Base-by-base conservation (phyloP, 2,113 vertebrate species). In the Shinisaurus crocodilurus region DNA sequence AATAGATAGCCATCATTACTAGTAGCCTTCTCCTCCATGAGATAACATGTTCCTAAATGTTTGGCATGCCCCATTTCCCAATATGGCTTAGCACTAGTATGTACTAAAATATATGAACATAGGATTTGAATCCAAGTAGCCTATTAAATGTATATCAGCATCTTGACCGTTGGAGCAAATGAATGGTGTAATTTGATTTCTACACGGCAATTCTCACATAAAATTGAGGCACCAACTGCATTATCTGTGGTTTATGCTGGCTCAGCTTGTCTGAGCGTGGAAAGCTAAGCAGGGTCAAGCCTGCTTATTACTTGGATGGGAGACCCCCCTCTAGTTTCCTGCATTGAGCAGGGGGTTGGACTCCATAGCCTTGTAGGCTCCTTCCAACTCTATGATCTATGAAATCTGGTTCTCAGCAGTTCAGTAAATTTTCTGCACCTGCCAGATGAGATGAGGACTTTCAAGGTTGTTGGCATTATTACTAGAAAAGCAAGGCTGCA, bases 381-480 rank as follows among this genome's bases (percentile, higher is more conserved):
- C n/a, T n/a, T n/a, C n/a, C n/a, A n/a, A n/a, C n/a, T n/a, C n/a
- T n/a, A n/a, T n/a, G n/a, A n/a, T n/a, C n/a, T n/a, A n/a, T n/a
- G n/a, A n/a, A n/a, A n/a, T n/a, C n/a, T 93, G 88, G 81, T 89
- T 91, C 86, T 45, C 29, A 37, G 15, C 43, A 87, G 81, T 70
- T 89, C 10, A 82, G 67, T 65, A 50, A 40, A 81, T 92, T 72
- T 91, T 88, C 79, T 92, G 50, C 93, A 95, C 72, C 94, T 91
- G 70, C 88, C 37, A 37, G 27, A 70, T 60, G 82, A 90, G 91
- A 90, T 90, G 9, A 77, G 92, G 16, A 69, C 87, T 91, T 90
- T 89, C 95, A 96, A 96, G 90, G 95, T 89, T 87, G 34, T 57
- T 23, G n/a, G 86, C 88, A 65, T n/a, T 34, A 34, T 89, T 92